Percentiles rank a stretch among this genome's conserved stretches.
Evolutionary conservation across 2,797 vertebrate species (phyloP).

Genomic region (Phoxinus dragarum): DNA sequence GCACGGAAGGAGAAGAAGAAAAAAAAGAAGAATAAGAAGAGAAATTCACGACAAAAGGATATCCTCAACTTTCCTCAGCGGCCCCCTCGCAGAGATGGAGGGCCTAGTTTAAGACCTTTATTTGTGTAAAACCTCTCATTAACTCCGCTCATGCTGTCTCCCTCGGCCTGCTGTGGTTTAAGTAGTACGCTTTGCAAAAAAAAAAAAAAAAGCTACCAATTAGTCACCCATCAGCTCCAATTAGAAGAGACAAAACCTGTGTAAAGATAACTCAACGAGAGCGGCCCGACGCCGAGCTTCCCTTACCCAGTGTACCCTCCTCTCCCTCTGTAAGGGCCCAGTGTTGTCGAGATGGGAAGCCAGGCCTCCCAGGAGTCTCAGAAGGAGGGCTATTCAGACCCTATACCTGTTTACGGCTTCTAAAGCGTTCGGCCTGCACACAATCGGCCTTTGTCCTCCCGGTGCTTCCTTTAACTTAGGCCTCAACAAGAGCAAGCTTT

Average conservation of each 20-base stretch:
- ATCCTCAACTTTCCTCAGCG: slow-evolving; percentile 82
- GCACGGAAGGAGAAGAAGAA: slow-evolving; percentile 75
- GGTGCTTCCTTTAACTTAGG: slow-evolving; percentile 90
- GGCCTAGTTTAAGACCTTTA: slow-evolving; percentile 82
- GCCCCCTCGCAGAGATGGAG: slow-evolving; percentile 68
- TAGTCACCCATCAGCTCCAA: slow-evolving; percentile 99
- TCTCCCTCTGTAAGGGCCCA: slow-evolving; percentile 78
- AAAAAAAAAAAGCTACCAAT: slow-evolving; percentile 87
- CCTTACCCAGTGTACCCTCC: background rate
- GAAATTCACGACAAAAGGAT: slow-evolving; percentile 77
- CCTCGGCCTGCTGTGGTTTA: slow-evolving; percentile 86
- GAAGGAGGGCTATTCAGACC: slow-evolving; percentile 86
- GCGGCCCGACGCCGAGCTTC: slow-evolving; percentile 65
- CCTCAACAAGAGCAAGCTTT: slow-evolving; percentile 85
- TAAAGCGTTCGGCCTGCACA: slow-evolving; percentile 85
- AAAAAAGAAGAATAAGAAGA: slow-evolving; percentile 75
- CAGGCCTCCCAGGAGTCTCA: slow-evolving; percentile 90
- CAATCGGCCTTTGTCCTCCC: slow-evolving; percentile 91
- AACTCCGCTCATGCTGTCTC: slow-evolving; percentile 94
- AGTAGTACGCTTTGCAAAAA: slow-evolving; percentile 85
- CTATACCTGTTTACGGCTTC: slow-evolving; percentile 92
- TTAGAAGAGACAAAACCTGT: slow-evolving; percentile 98
- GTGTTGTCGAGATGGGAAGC: slow-evolving; percentile 91
- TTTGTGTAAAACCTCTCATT: slow-evolving; percentile 91
- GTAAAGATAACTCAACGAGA: slow-evolving; percentile 96